These are phyloP conservation scores for Pseudocheirus occidentalis DNA, from an alignment of 2,797 vertebrate species.

Conservation along the genomic window DNA sequence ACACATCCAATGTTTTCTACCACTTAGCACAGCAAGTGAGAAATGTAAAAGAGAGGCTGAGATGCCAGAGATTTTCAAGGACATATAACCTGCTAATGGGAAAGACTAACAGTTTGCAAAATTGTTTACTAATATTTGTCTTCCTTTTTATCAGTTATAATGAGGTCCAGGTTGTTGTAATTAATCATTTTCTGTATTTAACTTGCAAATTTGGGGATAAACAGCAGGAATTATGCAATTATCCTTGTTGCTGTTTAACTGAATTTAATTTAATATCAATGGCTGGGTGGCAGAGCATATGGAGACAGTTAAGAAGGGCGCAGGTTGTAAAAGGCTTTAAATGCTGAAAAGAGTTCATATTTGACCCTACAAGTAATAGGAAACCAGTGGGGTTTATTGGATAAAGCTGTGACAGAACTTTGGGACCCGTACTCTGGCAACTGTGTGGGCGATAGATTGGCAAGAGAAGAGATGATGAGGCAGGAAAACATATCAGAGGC, in stretches of 20 bases:
- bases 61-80: slow-evolving; percentile 20
- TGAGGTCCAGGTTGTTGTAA: background rate
- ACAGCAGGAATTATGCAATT: slow-evolving; percentile 36
- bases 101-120: slow-evolving; percentile 19
- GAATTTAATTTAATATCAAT: slow-evolving; percentile 34
- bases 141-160: slow-evolving; percentile 16
- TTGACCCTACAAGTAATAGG: background rate
- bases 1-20: background rate
- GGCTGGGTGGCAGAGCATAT: background rate
- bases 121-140: slow-evolving; percentile 36
- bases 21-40: slow-evolving; percentile 18
- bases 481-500: background rate
- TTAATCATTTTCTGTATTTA: slow-evolving; percentile 30
- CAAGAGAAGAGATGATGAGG: background rate
- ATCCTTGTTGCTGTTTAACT: slow-evolving; percentile 42
- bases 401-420: background rate
- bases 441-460: background rate
- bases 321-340: background rate
- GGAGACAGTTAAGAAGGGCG: background rate
- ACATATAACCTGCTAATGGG: background rate
- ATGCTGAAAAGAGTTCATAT: background rate
- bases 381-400: background rate
- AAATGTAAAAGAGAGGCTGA: slow-evolving; percentile 19
- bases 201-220: slow-evolving; percentile 46
- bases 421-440: background rate